These are phyloP conservation scores for Myioborus melanocephalus DNA, from an alignment of 2,797 vertebrate genomes.

Conservation along the genomic window DNA sequence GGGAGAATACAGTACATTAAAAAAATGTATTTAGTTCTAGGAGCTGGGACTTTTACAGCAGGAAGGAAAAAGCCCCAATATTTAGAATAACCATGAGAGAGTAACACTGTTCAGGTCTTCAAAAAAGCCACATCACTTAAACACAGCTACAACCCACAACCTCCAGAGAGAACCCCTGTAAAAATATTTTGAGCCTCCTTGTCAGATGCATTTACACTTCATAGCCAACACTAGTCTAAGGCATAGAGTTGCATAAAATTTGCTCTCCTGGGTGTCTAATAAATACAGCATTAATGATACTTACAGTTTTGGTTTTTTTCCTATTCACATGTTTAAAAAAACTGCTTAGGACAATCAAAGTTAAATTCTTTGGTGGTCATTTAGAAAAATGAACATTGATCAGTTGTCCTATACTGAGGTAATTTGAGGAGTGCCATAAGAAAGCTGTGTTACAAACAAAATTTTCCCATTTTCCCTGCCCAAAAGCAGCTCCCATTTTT, in stretches of 20 bases:
- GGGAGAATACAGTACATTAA: neutral
- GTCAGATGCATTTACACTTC: neutral
- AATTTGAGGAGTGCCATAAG: neutral
- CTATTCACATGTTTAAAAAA: neutral
- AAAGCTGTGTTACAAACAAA: neutral
- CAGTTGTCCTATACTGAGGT: constrained; percentile 27
- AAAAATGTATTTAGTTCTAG: neutral
- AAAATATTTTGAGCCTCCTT: neutral
- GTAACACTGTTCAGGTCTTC: neutral
- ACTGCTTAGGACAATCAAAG: neutral
- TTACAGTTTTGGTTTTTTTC: neutral
- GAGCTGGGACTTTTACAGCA: neutral
- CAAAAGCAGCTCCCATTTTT: neutral
- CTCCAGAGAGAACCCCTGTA: neutral
- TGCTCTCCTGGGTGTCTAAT: constrained; percentile 8
- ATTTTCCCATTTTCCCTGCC: neutral
- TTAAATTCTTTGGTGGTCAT: constrained; percentile 43
- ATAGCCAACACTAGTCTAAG: neutral
- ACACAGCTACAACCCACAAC: neutral
- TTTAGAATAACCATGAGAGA: neutral
- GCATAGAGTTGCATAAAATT: constrained; percentile 34
- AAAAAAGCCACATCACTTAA: neutral
- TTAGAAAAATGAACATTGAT: neutral
- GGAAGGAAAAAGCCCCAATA: neutral
- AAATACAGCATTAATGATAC: constrained; percentile 19